phyloP scores from a whole-genome alignment of 2,113 vertebrate species.

The Sebastes schlegelii region DNA sequence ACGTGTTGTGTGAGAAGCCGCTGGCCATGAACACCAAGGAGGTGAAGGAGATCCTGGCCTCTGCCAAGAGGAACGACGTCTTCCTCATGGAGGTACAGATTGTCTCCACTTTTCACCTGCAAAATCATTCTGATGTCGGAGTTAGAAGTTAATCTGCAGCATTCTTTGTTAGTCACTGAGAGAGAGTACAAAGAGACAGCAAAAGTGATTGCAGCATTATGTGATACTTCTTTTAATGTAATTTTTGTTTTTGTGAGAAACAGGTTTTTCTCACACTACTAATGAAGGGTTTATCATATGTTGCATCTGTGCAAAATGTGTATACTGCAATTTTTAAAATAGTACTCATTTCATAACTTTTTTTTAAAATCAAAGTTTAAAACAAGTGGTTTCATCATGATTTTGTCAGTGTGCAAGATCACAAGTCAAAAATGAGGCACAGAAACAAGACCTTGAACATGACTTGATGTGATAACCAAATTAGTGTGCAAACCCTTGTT shows the following conservation, averaged over 20 bases:
- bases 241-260: background rate
- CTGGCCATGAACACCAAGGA: conserved; percentile 87
- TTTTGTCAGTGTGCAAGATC: background rate
- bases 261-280: background rate
- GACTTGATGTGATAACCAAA: background rate
- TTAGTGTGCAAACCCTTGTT: background rate
- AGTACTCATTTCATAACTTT: background rate
- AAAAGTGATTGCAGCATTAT: background rate
- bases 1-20: conserved; percentile 90
- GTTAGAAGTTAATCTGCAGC: background rate
- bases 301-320: background rate
- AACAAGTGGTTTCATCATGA: background rate
- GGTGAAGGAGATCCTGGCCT: conserved; percentile 82
- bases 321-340: background rate
- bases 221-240: background rate
- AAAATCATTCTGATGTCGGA: background rate
- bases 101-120: background rate
- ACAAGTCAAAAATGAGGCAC: background rate
- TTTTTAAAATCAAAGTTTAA: background rate
- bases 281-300: background rate
- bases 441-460: background rate
- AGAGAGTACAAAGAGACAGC: background rate
- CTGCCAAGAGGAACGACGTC: conserved; percentile 77
- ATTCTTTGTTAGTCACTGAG: background rate
- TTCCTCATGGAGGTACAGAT: conserved; percentile 83